These are phyloP conservation scores for Cheilinus undulatus DNA, from an alignment of 2,113 vertebrate genomes.

Conservation along the genomic window DNA sequence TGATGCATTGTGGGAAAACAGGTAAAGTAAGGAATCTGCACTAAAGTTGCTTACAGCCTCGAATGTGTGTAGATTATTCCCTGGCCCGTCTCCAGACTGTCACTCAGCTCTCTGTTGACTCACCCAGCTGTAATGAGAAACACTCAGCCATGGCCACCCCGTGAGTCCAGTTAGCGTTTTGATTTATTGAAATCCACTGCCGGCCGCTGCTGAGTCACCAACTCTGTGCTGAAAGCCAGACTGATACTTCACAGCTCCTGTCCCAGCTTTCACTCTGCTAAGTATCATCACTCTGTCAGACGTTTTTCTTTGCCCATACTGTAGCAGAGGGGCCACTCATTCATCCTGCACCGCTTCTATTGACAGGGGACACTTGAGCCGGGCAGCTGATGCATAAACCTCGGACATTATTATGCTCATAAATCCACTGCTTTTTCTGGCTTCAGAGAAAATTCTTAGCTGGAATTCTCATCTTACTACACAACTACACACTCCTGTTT, in stretches of 20 bases:
- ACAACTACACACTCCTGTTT: not conserved
- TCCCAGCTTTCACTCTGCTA: conserved; percentile 62
- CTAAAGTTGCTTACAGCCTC: conserved; percentile 58
- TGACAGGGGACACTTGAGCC: conserved; percentile 45
- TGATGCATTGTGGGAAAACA: conserved; percentile 48
- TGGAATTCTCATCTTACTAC: not conserved
- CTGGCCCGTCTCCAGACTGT: conserved; percentile 51
- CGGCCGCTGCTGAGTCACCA: conserved; percentile 74
- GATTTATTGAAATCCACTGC: conserved; percentile 78
- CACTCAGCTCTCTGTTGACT: conserved; percentile 70
- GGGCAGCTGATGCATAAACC: conserved; percentile 26
- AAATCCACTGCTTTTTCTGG: conserved; percentile 13
- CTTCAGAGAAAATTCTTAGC: not conserved
- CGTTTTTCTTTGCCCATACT: conserved; percentile 28
- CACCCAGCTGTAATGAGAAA: conserved; percentile 64
- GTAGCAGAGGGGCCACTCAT: conserved; percentile 28
- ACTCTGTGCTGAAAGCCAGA: conserved; percentile 60
- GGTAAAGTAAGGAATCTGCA: conserved; percentile 25
- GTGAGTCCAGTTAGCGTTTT: conserved; percentile 72
- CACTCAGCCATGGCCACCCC: conserved; percentile 62
- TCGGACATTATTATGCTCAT: not conserved
- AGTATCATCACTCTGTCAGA: conserved; percentile 58
- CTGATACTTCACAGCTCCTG: conserved; percentile 62
- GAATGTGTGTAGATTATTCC: conserved; percentile 50
- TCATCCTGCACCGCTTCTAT: conserved; percentile 38